These are phyloP conservation scores for Itoplectis maculator DNA, from an alignment of 2,888 invertebrate genomes.

Conservation along the genomic window DNA sequence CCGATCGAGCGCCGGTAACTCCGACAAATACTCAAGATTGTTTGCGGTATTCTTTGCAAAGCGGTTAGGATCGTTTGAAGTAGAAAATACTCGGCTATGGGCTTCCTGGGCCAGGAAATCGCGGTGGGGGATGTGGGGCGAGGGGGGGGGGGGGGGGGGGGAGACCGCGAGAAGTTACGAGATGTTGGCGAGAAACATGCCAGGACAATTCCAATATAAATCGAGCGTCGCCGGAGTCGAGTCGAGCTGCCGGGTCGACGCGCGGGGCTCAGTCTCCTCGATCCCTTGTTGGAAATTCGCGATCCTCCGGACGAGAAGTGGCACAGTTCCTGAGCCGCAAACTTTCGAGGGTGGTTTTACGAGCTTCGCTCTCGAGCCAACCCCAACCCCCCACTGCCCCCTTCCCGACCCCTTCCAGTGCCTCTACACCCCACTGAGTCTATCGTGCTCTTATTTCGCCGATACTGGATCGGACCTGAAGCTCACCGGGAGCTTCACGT, in stretches of 20 bases:
- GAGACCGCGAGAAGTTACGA: constrained; percentile 15
- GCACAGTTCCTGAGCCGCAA: constrained; percentile 32
- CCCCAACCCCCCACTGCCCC: neutral
- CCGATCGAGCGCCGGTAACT: neutral
- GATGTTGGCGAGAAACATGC: neutral
- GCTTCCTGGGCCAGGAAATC: neutral
- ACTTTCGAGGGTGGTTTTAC: constrained; percentile 48
- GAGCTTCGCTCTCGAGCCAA: constrained; percentile 26
- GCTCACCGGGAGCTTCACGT: neutral
- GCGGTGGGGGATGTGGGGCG: too few relatives aligned
- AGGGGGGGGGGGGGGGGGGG: too few relatives aligned
- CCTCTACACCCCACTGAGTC: constrained; percentile 4
- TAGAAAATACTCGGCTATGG: constrained; percentile 4
- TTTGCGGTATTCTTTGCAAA: constrained; percentile 17
- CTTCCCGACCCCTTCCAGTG: constrained; percentile 4
- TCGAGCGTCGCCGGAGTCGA: constrained; percentile 36
- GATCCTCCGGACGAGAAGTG: constrained; percentile 22
- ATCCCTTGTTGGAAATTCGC: constrained; percentile 23
- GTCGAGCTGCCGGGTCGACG: constrained; percentile 23
- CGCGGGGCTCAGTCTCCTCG: constrained; percentile 35
- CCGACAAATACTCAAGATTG: constrained; percentile 10
- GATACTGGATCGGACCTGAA: neutral
- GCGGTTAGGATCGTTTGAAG: constrained; percentile 8
- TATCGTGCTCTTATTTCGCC: neutral
- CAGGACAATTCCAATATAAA: constrained; percentile 43